Base-by-base conservation (phyloP, 1,140 invertebrate species). In the Colletes latitarsis region DNA sequence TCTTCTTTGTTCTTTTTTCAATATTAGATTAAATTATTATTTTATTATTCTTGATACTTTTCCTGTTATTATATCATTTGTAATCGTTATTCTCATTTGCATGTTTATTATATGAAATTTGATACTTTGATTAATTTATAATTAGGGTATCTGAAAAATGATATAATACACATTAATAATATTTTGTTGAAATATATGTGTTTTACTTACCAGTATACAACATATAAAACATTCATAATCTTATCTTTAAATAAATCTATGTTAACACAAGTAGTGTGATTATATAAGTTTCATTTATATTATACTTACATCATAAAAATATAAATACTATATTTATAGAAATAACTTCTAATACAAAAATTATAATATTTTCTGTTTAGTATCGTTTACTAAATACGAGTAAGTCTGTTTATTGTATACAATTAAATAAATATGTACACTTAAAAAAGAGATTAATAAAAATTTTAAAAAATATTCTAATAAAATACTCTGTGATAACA, bases 31-130 rank as follows among this genome's bases (percentile, higher is more conserved):
- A 3, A 69, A 69, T n/a, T 71, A 14, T 79, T 57, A 70, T 8
- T 46, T 46, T 4, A 19, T 12, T 49, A 10, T 21, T 14, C 21
- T 6, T 46, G 10, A 8, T 46, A 9, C 17, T 58, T n/a, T 17
- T 21, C 3, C 3, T 46, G 10, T 30, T 53, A 10, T 67, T 67
- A 14, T 53, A 6, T 39, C 15, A 82, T 85, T 4, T 68, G n/a
- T 10, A 69, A 63, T 74, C 49, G 62, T 39, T 62, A 6, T 81
- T n/a, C 63, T 70, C 46, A 57, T 41, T 77, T 63, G 66, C 39
- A 9, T n/a, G 57, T 72, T 81, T 55, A 15, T 46, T 43, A 21
- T 49, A n/a, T 41, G 6, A 30, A 71, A 15, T 15, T 60, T 46
- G 14, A 46, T 46, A 21, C 6, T 69, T 6, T 1, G 5, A 39